Percentiles rank a stretch among this genome's conserved stretches.
Evolutionary conservation across 2,888 invertebrate genomes (phyloP).

Genomic region (Colletes collaris): DNA sequence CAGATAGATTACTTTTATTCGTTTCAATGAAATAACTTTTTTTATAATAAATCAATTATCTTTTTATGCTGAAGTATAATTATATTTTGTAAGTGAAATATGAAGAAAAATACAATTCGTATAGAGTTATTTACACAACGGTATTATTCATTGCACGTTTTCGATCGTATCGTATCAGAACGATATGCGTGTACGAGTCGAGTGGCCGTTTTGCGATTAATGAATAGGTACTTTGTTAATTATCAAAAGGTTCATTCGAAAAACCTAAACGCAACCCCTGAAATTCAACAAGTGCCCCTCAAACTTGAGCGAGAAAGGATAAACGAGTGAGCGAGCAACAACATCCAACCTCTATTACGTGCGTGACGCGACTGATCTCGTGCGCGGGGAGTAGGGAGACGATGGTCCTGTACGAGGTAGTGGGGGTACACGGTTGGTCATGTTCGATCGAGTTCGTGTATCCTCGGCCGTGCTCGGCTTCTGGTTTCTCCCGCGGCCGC

Average conservation of each 20-base stretch:
- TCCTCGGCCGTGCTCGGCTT: constrained; percentile 74
- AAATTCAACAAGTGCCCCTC: constrained; percentile 80
- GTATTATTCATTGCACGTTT: background rate
- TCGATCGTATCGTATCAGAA: background rate
- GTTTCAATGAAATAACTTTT: background rate
- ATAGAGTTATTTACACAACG: background rate
- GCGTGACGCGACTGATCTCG: constrained; percentile 73
- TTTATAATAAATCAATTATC: background rate
- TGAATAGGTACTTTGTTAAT: constrained; percentile 24
- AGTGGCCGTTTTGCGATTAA: background rate
- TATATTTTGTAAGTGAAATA: background rate
- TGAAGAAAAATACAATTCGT: background rate
- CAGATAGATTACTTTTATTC: background rate
- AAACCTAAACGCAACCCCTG: constrained; percentile 62
- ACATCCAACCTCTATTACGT: constrained; percentile 72
- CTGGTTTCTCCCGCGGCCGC: constrained; percentile 85
- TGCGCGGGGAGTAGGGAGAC: constrained; percentile 43
- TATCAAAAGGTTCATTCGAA: constrained; percentile 53
- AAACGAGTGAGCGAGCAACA: constrained; percentile 46
- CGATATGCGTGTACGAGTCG: background rate
- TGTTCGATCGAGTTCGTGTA: constrained; percentile 60
- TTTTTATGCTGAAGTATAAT: no score
- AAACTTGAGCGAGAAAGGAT: constrained; percentile 55
- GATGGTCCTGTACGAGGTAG: constrained; percentile 2
- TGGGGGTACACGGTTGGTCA: constrained; percentile 33